A percentile compares a stretch with the other conserved stretches of the same genome.
Conservation (phyloP, 2,797 vertebrate species). For the Peromyscus nudipes region DNA sequence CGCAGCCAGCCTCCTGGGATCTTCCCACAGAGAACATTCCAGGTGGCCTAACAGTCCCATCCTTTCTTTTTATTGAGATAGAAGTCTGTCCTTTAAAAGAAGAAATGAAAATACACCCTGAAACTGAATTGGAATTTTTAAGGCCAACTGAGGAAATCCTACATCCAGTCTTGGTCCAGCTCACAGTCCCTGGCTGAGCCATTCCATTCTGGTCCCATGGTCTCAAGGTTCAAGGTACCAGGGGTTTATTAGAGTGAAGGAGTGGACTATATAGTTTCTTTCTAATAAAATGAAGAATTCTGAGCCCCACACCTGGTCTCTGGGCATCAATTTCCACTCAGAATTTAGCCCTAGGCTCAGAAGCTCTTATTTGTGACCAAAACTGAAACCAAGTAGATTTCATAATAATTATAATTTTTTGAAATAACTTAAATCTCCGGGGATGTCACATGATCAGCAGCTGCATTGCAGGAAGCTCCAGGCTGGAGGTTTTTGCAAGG, state of each 20-base stretch:
- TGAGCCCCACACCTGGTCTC: not conserved
- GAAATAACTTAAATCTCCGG: not conserved
- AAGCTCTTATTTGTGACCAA: not conserved
- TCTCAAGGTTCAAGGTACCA: too few species aligned
- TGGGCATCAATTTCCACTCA: not conserved
- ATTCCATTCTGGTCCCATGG: not conserved
- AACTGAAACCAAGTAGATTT: slow-evolving; percentile 5
- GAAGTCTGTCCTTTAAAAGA: not conserved
- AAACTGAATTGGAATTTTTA: not conserved
- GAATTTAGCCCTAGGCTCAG: not conserved
- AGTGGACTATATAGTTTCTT: not conserved
- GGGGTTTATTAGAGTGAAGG: not conserved
- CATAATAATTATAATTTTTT: not conserved
- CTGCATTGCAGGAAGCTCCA: not conserved
- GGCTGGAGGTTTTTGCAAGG: not conserved
- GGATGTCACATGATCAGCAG: not conserved
- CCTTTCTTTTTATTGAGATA: not conserved
- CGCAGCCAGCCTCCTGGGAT: not conserved
- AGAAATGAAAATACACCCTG: not conserved
- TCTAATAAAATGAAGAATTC: slow-evolving; percentile 1
- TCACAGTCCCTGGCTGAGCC: not conserved
- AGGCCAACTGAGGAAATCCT: not conserved
- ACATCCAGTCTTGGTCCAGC: not conserved
- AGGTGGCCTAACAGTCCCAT: too few species aligned
- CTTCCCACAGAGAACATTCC: not conserved